phyloP scores from a whole-genome alignment of 2,113 vertebrate species.

The Poeciliopsis retropinna region DNA sequence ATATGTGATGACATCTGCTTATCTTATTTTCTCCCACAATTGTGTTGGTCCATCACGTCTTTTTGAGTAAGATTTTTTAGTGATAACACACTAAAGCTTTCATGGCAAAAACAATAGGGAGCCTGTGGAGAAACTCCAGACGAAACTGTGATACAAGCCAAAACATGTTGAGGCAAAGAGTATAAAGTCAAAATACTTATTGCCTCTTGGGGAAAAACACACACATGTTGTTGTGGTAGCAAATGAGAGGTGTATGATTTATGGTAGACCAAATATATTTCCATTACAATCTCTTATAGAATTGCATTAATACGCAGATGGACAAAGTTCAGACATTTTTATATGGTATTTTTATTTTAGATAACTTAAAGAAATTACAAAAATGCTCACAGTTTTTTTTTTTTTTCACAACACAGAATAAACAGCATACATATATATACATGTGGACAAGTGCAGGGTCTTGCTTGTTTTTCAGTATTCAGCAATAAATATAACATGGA shows the following conservation, averaged over 20 bases:
- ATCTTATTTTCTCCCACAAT: neutral
- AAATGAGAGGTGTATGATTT: neutral
- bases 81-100: conserved; percentile 9
- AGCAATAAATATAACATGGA: conserved; percentile 63
- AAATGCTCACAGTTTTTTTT: conserved; percentile 29
- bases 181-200: conserved; percentile 20
- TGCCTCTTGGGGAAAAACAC: conserved; percentile 11
- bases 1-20: neutral
- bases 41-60: neutral
- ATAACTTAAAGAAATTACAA: conserved; percentile 54
- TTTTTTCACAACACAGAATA: conserved; percentile 42
- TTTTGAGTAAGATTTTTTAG: conserved; percentile 7
- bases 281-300: neutral
- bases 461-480: conserved; percentile 32
- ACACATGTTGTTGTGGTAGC: conserved; percentile 2
- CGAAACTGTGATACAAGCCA: conserved; percentile 16
- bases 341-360: conserved; percentile 51
- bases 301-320: neutral
- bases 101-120: conserved; percentile 33
- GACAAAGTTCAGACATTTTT: neutral
- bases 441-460: conserved; percentile 44
- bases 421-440: conserved; percentile 72
- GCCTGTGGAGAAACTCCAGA: conserved; percentile 24
- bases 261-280: neutral
- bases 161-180: conserved; percentile 47